Evolutionary conservation across 2,797 vertebrate genomes (phyloP), one percentile per base, ranked within the genome.

Genomic region (Eospalax fontanierii): DNA sequence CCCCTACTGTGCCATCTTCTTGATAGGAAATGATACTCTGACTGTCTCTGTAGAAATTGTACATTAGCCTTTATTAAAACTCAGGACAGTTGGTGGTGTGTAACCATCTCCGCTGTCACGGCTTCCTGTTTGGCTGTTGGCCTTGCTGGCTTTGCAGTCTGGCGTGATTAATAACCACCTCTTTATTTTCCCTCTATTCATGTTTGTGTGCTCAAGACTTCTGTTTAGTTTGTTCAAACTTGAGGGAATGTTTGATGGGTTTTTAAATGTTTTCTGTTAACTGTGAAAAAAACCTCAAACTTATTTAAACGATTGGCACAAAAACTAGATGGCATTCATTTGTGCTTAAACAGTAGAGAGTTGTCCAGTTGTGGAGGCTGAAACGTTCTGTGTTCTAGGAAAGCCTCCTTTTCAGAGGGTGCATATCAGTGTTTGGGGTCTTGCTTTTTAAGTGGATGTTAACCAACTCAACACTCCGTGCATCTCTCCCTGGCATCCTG

Each of bases 131-230:
- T 50, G 90, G 63, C 92, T 26, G 88, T 95, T 82, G 94, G 91
- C 65, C 0, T 76, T 95, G 63, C 84, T 95, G 90, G 78, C 78
- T 95, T 90, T 97, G 85, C 89, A 94, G 80, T 89, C 66, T 91
- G 70, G 54, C 76, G 22, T 95, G 84, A 84, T 97, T 97, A 93
- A 73, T 96, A 96, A 91, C 50, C 91, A 87, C 54, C 70, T 88
- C 80, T 96, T 96, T 93, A 96, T 97, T 98, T 92, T 83, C 91
- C 81, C 19, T 33, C 6, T 79, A 61, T 93, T 93, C 2, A 28
- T 95, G 92, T 94, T 93, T 85, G 74, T 96, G 95, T 89, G 66
- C 90, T 96, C 94, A 90, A 92, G 95, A 92, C 90, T 95, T 95
- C 91, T 85, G 80, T 92, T 97, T 95, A 88, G 85, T 80, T 88